Evolutionary conservation across 2,888 invertebrate species (phyloP).

Genomic region (Erynnis tages): DNA sequence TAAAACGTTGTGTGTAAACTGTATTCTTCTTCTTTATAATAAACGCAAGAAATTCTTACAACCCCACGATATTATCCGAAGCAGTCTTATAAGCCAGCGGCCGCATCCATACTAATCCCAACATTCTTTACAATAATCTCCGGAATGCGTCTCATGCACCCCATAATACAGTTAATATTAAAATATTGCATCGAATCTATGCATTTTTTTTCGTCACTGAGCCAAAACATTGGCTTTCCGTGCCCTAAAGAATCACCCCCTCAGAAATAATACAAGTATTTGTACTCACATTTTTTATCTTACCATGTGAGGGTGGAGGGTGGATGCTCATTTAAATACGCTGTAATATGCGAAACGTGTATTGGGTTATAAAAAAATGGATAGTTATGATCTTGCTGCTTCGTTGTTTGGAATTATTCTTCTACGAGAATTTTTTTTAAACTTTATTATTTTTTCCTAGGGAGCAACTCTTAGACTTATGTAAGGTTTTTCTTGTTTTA

Average conservation of each 20-base stretch:
- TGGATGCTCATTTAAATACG: constrained; percentile 22
- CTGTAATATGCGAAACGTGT: constrained; percentile 48
- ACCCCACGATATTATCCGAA: constrained; percentile 10
- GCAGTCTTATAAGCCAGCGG: constrained; percentile 11
- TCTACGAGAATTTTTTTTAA: too few relatives aligned
- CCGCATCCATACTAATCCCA: constrained; percentile 47
- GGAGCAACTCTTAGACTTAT: too few relatives aligned
- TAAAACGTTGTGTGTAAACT: neutral
- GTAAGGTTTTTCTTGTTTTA: too few relatives aligned
- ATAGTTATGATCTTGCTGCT: neutral
- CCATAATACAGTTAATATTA: constrained; percentile 78
- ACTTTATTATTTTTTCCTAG: too few relatives aligned
- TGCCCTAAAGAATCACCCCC: constrained; percentile 59
- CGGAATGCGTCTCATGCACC: constrained; percentile 62
- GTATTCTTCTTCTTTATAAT: neutral
- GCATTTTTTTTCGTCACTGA: constrained; percentile 69
- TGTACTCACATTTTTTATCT: constrained; percentile 43
- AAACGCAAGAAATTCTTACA: constrained; percentile 23
- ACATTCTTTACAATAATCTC: constrained; percentile 46
- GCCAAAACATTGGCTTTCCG: constrained; percentile 74
- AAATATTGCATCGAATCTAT: constrained; percentile 76
- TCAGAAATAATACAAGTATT: constrained; percentile 76
- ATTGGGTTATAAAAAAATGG: neutral
- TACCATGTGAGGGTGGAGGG: constrained; percentile 8
- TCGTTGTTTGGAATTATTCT: too few relatives aligned